Percentiles rank a stretch among this genome's conserved stretches.
These are phyloP conservation scores for Reticulitermes lucifugus DNA, from an alignment of 2,888 invertebrate species.

Conservation along the genomic window DNA sequence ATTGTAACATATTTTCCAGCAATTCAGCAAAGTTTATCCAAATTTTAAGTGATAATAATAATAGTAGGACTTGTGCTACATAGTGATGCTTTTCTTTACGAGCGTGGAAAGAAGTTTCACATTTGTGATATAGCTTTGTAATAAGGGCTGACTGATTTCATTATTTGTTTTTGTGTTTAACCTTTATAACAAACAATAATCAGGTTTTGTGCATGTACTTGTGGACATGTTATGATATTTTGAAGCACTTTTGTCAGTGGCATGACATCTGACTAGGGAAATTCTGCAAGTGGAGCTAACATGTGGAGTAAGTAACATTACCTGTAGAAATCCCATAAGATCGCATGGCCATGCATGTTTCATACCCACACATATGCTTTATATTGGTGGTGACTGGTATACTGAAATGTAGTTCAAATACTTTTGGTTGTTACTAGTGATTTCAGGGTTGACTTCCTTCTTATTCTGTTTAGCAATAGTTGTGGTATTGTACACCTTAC, in stretches of 20 bases:
- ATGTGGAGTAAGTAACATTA: neutral
- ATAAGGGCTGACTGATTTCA: slow-evolving; percentile 2
- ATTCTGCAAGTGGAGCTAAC: neutral
- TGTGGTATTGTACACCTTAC: neutral
- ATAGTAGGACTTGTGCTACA: too few relatives aligned
- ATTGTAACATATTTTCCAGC: too few relatives aligned
- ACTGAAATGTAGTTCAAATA: neutral
- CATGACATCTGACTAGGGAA: neutral
- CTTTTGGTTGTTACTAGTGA: neutral
- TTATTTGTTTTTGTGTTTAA: neutral
- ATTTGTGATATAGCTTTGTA: neutral
- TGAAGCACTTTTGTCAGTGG: neutral
- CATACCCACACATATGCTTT: neutral
- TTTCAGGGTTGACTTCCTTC: neutral
- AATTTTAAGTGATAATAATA: too few relatives aligned
- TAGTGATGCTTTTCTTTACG: too few relatives aligned
- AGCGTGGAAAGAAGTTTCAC: too few relatives aligned
- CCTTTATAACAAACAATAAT: neutral
- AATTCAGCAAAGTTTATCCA: too few relatives aligned
- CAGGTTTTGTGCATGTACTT: neutral
- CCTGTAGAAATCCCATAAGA: neutral
- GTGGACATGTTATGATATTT: neutral
- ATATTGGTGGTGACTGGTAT: slow-evolving; percentile 13
- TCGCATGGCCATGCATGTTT: slow-evolving; percentile 15
- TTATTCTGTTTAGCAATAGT: neutral